Conservation (phyloP, 1,140 invertebrate genomes). For the Metopolophium dirhodum region DNA sequence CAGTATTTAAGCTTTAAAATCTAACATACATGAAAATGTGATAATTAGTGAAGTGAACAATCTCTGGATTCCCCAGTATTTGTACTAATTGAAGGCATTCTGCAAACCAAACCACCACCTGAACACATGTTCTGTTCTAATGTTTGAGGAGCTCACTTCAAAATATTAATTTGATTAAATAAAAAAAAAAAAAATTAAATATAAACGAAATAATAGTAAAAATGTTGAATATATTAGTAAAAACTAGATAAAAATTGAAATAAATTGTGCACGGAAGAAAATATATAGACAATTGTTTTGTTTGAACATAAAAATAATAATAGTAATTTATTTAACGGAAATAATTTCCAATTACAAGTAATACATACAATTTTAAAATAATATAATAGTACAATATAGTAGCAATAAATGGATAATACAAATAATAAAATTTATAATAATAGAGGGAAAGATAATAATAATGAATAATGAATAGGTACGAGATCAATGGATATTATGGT, state of each 20-base stretch:
- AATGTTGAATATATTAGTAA: background rate
- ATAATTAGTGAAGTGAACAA: background rate
- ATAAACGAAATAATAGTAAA: background rate
- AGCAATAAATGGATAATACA: no score
- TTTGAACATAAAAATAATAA: background rate
- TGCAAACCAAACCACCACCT: background rate
- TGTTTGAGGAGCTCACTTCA: background rate
- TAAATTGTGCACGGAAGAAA: background rate
- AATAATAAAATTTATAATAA: no score
- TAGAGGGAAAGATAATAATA: no score
- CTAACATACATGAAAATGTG: background rate
- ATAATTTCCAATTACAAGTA: no score
- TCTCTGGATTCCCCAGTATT: background rate
- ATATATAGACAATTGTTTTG: background rate
- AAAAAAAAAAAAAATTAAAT: background rate
- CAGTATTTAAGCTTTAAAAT: background rate
- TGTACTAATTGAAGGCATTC: slow-evolving; percentile 1
- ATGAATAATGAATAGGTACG: no score
- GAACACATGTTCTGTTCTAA: background rate
- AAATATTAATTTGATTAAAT: background rate
- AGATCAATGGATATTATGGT: no score
- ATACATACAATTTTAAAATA: no score
- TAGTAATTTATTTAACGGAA: no score
- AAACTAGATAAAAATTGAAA: background rate
- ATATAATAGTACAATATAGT: no score